Evolutionary conservation across 2,113 vertebrate species (phyloP), one percentile per base, ranked within the genome.

Genomic region (Rhinoderma darwinii): DNA sequence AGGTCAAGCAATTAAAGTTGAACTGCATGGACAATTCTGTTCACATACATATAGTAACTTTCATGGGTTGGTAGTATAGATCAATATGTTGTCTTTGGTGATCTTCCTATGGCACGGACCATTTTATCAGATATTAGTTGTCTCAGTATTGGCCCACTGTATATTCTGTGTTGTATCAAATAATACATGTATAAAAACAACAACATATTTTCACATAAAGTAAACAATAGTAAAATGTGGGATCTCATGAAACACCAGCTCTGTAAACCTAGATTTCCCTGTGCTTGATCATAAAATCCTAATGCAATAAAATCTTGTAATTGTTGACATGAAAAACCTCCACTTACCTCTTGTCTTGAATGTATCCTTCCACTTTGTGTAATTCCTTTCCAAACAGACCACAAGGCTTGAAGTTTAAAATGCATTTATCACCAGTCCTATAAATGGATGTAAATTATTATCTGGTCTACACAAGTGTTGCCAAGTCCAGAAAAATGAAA

Each of bases 341-440:
- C 39, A 66, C 59, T 17, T 94, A 98, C 98, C 96, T 99, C 95
- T 99, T 99, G 91, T 99, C 97, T 86, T 97, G 95, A 91, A 99
- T 98, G 92, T 97, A 98, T 88, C 98, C 98, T 91, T 99, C 98
- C 32, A 99, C 97, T 95, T 98, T 99, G 93, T 99, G 98, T 74
- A 99, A 91, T 90, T 99, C 98, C 89, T 99, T 99, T 39, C 97
- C 98, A 91, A 99, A 99, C 87, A 99, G 95, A 83, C 97, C 97
- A 0, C 97, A 99, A 5, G 97, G 96, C 87, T 98, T 99, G 93
- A 99, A 99, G 80, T 92, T 97, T 89, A 99, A 92, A 88, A 95
- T 90, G 90, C 98, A 99, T 85, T 96, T 97, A 90, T 99, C 98
- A 1, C 97, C 97, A 8, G 97, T 98, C 95, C 98, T 99, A 89